Base-by-base conservation (phyloP, 2,888 invertebrate species). In the Aspidiotus destructor region DNA sequence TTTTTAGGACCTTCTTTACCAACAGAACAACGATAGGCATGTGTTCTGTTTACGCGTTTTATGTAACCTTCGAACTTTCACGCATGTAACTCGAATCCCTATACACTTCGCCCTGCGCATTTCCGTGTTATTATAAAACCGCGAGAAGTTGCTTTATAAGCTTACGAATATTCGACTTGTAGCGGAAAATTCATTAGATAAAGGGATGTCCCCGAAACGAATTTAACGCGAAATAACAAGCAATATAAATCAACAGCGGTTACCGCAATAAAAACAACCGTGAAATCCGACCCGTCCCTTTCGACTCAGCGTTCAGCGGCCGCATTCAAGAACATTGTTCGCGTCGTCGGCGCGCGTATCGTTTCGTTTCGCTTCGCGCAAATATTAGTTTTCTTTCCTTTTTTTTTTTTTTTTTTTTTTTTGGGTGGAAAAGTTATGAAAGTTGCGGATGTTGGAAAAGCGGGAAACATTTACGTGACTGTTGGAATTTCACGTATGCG, bases 171-270 rank as follows among this genome's bases (percentile, higher is more conserved):
- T 52, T 52, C 48, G 42, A 60, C 17, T 16, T 15, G 17, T 17
- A 60, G 44, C 13, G 13, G 52, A 48, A 52, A 41, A 52, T 48
- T 16, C 28, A 40, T 48, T 62, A n/a, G 62, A 52, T 48, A 62
- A 48, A 62, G 62, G 62, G 62, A 62, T 62, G 62, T 40, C n/a
- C 48, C 62, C 62, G 62, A 16, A 48, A 62, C 62, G 62, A 62
- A 62, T 62, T 62, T 62, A 52, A 52, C 48, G 52, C 48, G 52
- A 52, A 62, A 62, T 62, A 62, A 62, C 62, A 62, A 62, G 62
- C 62, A 62, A 52, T 62, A 62, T 62, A 62, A 62, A 62, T 62
- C 28, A 28, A 28, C 62, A 62, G 62, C 48, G 48, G 62, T 62
- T 62, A 52, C 52, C 48, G 52, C 52, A 62, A 42, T 15, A 62